Conservation (phyloP, 2,797 vertebrate species). For the Novumbra hubbsi region DNA sequence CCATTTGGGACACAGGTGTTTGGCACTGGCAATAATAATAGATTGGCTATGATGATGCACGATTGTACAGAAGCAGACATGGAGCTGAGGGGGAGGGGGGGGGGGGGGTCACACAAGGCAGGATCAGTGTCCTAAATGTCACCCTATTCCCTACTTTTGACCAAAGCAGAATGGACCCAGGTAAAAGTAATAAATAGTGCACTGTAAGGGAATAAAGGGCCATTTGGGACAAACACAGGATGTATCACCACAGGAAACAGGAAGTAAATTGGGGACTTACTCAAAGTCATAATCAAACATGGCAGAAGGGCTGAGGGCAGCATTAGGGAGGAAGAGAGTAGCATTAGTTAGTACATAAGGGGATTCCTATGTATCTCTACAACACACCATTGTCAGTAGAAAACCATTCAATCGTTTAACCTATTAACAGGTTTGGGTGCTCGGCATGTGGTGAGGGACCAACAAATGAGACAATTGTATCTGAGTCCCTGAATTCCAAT, state of each 20-base stretch:
- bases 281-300: slow-evolving; percentile 99
- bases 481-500: no score
- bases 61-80: slow-evolving; percentile 25
- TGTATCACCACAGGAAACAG: slow-evolving; percentile 80
- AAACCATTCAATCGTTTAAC: neutral
- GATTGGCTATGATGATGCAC: neutral
- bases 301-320: slow-evolving; percentile 97
- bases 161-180: neutral
- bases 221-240: slow-evolving; percentile 16
- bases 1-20: neutral
- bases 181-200: neutral
- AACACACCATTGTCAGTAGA: neutral
- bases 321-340: slow-evolving; percentile 94
- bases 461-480: no score
- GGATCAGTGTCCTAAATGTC: neutral
- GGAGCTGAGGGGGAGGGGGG: slow-evolving; percentile 16
- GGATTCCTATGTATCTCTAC: slow-evolving; percentile 21
- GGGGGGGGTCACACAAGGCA: slow-evolving; percentile 46
- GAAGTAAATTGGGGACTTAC: slow-evolving; percentile 92
- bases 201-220: neutral
- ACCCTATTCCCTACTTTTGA: neutral
- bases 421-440: neutral
- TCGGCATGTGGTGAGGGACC: no score
- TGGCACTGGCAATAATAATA: neutral
- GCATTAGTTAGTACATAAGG: slow-evolving; percentile 88